Percentiles rank a stretch among this genome's conserved stretches.
phyloP scores from a whole-genome alignment of 2,888 invertebrate species.

The Tinea semifulvella region DNA sequence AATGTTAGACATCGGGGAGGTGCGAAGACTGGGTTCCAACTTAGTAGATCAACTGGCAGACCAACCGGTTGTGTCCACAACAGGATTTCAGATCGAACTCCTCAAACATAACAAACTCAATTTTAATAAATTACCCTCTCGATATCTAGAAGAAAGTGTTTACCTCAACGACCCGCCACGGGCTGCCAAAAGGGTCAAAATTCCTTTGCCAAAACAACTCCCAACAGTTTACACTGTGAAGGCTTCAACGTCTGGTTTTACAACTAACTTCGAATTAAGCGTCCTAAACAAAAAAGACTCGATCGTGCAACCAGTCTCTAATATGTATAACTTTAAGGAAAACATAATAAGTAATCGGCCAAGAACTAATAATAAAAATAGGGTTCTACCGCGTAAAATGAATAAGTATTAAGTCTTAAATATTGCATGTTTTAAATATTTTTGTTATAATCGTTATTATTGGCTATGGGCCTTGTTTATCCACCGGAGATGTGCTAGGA shows the following conservation, averaged over 20 bases:
- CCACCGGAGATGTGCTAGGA: too few relatives aligned
- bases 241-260: slow-evolving; percentile 46
- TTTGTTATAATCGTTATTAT: too few relatives aligned
- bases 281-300: slow-evolving; percentile 19
- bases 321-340: too few relatives aligned
- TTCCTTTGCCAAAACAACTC: slow-evolving; percentile 41
- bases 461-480: too few relatives aligned
- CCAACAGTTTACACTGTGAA: slow-evolving; percentile 48
- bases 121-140: slow-evolving; percentile 37
- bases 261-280: slow-evolving; percentile 49
- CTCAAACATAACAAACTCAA: neutral
- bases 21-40: slow-evolving; percentile 39
- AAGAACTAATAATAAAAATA: too few relatives aligned
- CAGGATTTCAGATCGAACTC: slow-evolving; percentile 41
- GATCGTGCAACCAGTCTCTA: neutral
- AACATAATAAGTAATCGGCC: too few relatives aligned
- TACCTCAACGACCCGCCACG: slow-evolving; percentile 29
- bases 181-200: slow-evolving; percentile 17
- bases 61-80: slow-evolving; percentile 39
- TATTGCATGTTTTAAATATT: too few relatives aligned
- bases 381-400: too few relatives aligned
- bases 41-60: slow-evolving; percentile 40
- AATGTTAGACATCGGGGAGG: too few relatives aligned
- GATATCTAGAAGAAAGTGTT: slow-evolving; percentile 52
- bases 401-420: too few relatives aligned